Percentiles rank a stretch among this genome's conserved stretches.
phyloP scores from a whole-genome alignment of 2,888 invertebrate species.

The Hyles lineata region DNA sequence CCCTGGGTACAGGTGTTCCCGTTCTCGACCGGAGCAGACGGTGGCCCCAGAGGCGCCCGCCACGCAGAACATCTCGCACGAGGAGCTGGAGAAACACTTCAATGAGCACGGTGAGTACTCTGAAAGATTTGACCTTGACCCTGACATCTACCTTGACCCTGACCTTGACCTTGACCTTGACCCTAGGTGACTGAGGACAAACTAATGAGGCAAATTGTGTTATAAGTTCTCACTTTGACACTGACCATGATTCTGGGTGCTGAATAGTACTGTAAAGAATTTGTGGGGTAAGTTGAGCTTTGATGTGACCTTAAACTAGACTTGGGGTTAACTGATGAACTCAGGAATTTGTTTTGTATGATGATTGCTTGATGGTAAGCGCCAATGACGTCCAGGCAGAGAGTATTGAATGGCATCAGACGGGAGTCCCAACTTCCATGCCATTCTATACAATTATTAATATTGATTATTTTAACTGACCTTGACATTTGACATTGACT shows the following conservation, averaged over 20 bases:
- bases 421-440: too few species aligned
- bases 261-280: too few species aligned
- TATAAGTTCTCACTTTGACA: neutral
- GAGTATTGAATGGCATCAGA: too few species aligned
- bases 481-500: neutral
- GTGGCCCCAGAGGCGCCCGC: constrained; percentile 81
- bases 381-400: too few species aligned
- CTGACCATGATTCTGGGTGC: too few species aligned
- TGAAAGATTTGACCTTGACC: constrained; percentile 8
- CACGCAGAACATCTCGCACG: constrained; percentile 91
- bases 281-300: too few species aligned
- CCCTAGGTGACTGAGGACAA: neutral
- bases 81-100: constrained; percentile 95
- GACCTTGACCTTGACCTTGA: constrained; percentile 1
- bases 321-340: too few species aligned
- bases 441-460: too few species aligned
- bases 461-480: neutral
- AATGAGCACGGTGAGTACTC: constrained; percentile 90
- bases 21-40: constrained; percentile 68
- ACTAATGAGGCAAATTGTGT: neutral
- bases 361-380: too few species aligned
- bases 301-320: too few species aligned
- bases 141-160: neutral
- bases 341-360: too few species aligned
- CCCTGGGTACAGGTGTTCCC: constrained; percentile 67